Evolutionary conservation across 2,797 vertebrate species (phyloP).

Genomic region (Lutjanus campechanus): DNA sequence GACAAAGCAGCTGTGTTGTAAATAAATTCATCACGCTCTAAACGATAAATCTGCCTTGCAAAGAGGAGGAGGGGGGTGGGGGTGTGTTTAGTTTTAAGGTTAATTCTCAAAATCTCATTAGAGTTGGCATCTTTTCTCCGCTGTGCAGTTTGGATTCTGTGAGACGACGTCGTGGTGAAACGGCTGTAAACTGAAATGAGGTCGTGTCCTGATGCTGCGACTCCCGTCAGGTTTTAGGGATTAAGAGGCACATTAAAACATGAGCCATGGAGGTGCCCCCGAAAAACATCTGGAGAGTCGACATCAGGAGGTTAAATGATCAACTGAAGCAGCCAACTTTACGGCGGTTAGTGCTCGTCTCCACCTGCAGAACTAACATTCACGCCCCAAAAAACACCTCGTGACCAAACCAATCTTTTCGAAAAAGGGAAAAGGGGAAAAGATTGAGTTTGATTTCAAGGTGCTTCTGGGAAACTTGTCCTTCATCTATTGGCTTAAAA

Average conservation of each 20-base stretch:
- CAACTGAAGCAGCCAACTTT: slow-evolving; percentile 25
- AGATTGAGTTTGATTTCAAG: slow-evolving; percentile 26
- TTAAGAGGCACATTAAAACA: slow-evolving; percentile 81
- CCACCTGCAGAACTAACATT: slow-evolving; percentile 5
- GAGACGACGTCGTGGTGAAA: slow-evolving; percentile 51
- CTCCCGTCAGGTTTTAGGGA: slow-evolving; percentile 47
- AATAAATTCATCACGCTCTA: slow-evolving; percentile 33
- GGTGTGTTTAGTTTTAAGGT: slow-evolving; percentile 29
- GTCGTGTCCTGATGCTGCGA: background rate
- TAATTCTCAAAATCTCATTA: slow-evolving; percentile 13
- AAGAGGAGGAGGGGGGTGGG: background rate
- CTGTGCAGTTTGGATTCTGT: slow-evolving; percentile 40
- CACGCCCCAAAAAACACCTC: slow-evolving; percentile 7
- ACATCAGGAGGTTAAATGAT: slow-evolving; percentile 10
- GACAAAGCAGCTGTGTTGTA: slow-evolving; percentile 63
- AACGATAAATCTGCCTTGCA: slow-evolving; percentile 53
- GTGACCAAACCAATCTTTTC: slow-evolving; percentile 36
- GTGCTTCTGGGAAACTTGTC: slow-evolving; percentile 16
- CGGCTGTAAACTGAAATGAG: slow-evolving; percentile 8
- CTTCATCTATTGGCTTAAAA: slow-evolving; percentile 66
- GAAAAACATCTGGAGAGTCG: slow-evolving; percentile 20
- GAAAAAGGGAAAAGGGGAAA: background rate
- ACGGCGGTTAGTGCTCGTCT: background rate
- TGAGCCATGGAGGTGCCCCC: slow-evolving; percentile 65
- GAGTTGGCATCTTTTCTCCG: slow-evolving; percentile 52